Conservation (phyloP, 2,888 invertebrate genomes). For the Chydorus sphaericus region DNA sequence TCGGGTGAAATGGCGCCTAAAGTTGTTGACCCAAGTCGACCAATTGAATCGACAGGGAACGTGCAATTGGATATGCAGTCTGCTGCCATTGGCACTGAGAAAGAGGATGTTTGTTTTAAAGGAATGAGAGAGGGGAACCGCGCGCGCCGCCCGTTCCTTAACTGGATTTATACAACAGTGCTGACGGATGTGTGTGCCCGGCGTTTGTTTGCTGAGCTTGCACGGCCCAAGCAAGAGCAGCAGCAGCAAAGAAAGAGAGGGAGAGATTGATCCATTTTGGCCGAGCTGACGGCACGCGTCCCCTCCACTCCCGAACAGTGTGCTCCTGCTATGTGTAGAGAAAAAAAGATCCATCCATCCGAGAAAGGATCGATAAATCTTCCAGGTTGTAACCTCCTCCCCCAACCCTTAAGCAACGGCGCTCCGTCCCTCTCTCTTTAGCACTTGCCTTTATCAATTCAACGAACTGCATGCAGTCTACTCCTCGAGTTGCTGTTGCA, state of each 20-base stretch:
- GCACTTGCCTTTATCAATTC: too few species aligned
- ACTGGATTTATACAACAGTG: neutral
- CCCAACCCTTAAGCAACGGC: too few species aligned
- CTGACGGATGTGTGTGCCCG: neutral
- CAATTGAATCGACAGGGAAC: too few species aligned
- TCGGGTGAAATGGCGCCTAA: too few species aligned
- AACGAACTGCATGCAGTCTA: too few species aligned
- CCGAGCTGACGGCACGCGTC: neutral
- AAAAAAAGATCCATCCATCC: neutral
- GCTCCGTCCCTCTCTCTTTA: too few species aligned
- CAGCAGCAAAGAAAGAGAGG: too few species aligned
- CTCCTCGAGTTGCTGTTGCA: too few species aligned
- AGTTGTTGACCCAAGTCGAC: too few species aligned
- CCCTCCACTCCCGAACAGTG: too few species aligned
- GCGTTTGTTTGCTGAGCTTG: neutral
- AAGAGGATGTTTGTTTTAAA: slow-evolving; percentile 1
- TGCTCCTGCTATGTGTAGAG: neutral
- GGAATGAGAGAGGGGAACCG: neutral
- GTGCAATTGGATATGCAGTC: neutral
- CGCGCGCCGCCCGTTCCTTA: neutral
- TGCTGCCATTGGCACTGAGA: neutral
- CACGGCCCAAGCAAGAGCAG: too few species aligned
- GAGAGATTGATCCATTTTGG: slow-evolving; percentile 1
- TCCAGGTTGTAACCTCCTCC: too few species aligned
- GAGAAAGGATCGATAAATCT: neutral